Percentiles rank a stretch among this genome's conserved stretches.
Evolutionary conservation across 1,140 invertebrate genomes (phyloP).

Genomic region (Diachasmimorpha longicaudata): DNA sequence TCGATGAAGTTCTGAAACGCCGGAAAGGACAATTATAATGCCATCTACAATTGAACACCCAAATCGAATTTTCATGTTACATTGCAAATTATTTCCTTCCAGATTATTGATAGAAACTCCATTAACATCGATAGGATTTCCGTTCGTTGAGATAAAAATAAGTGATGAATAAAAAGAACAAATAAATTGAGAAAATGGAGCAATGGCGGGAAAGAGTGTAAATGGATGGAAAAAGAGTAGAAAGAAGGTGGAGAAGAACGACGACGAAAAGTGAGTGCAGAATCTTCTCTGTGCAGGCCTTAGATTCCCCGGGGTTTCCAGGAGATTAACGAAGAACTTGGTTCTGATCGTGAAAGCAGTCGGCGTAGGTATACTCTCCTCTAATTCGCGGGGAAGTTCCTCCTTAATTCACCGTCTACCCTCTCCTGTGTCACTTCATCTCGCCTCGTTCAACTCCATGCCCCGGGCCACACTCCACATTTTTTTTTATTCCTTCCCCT

Average conservation of each 20-base stretch:
- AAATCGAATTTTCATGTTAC: too few species aligned
- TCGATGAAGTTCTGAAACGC: too few species aligned
- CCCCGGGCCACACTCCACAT: not conserved
- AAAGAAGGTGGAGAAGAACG: constrained; percentile 26
- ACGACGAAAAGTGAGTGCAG: constrained; percentile 26
- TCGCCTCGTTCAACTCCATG: not conserved
- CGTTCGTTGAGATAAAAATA: constrained; percentile 17
- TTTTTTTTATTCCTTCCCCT: constrained; percentile 12
- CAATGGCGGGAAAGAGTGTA: not conserved
- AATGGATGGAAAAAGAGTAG: not conserved
- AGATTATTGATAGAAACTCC: not conserved
- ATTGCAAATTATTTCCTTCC: too few species aligned
- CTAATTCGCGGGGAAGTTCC: constrained; percentile 51
- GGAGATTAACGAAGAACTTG: constrained; percentile 51
- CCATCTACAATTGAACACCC: too few species aligned
- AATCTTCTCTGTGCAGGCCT: constrained; percentile 14
- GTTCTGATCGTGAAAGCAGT: constrained; percentile 31
- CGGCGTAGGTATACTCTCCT: constrained; percentile 48
- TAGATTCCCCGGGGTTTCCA: constrained; percentile 38
- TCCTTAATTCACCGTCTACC: constrained; percentile 29
- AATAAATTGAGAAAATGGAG: not conserved
- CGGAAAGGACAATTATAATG: too few species aligned
- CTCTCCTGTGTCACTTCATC: constrained; percentile 7
- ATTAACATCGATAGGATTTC: not conserved
- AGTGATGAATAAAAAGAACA: constrained; percentile 1